phyloP scores from a whole-genome alignment of 2,797 vertebrate species.

The Merluccius polli region DNA sequence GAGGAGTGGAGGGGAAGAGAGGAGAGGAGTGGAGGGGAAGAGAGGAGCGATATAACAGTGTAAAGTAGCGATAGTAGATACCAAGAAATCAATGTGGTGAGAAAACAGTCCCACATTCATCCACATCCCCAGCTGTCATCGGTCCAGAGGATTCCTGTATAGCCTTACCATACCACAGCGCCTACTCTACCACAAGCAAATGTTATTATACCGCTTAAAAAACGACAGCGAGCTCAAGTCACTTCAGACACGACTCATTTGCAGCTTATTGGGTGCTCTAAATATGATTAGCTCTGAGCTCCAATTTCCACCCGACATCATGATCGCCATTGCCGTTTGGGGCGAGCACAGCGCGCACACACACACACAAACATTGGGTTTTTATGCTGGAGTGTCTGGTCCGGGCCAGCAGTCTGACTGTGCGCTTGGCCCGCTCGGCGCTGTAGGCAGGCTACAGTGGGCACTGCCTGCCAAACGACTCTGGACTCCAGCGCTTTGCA shows the following conservation, averaged over 20 bases:
- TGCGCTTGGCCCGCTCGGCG: neutral
- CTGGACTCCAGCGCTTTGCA: neutral
- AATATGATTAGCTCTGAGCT: neutral
- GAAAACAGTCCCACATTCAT: neutral
- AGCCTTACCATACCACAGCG: neutral
- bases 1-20: slow-evolving; percentile 1
- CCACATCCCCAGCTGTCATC: neutral
- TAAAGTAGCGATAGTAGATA: neutral
- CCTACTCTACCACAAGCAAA: neutral
- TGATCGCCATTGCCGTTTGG: neutral
- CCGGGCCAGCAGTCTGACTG: neutral
- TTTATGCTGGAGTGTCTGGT: too few species aligned
- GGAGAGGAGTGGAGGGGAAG: neutral
- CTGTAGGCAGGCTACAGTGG: slow-evolving; percentile 5
- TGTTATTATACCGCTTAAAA: neutral
- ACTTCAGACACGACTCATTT: neutral
- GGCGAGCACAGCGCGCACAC: neutral
- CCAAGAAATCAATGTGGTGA: neutral
- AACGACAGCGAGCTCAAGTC: neutral
- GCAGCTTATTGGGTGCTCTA: neutral
- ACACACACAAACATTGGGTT: neutral
- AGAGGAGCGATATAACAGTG: neutral
- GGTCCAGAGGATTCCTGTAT: neutral
- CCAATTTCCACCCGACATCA: neutral
- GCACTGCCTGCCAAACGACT: slow-evolving; percentile 13